Conservation (phyloP, 2,113 vertebrate species). For the human region DNA sequence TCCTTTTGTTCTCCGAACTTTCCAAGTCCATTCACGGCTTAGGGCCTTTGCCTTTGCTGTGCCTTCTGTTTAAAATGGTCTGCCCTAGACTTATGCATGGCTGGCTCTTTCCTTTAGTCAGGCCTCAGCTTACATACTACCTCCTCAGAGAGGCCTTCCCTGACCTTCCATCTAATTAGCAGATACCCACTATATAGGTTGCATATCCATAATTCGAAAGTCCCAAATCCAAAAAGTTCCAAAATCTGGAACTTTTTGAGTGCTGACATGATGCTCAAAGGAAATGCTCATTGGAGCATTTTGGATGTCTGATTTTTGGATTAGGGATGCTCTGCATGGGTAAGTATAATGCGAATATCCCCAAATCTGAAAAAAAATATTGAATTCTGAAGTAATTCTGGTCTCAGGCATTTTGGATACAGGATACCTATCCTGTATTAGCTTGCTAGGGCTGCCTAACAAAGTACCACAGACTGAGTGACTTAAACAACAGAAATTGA, state of each 20-base stretch:
- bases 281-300: background rate
- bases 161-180: background rate
- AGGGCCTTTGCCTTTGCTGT: background rate
- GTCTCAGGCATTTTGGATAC: background rate
- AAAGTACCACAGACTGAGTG: background rate
- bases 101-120: background rate
- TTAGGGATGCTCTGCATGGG: background rate
- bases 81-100: background rate
- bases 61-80: background rate
- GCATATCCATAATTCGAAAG: background rate
- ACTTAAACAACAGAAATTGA: background rate
- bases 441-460: background rate
- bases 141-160: background rate
- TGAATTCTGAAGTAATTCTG: background rate
- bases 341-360: background rate
- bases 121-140: background rate
- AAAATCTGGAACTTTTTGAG: background rate
- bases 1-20: background rate
- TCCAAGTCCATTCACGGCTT: background rate
- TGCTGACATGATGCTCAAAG: background rate
- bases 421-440: background rate
- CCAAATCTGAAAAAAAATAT: background rate
- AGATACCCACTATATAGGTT: background rate
- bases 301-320: background rate
- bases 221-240: background rate